phyloP scores from a whole-genome alignment of 2,113 vertebrate genomes.

The Sus scrofa region T2T-Sscrofa CM000814.6:44212501-44213000 shows the following conservation, averaged over 20 bases:
- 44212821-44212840: conserved; percentile 70
- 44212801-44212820: conserved; percentile 57
- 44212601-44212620: not conserved
- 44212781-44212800: conserved; percentile 16
- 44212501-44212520: not conserved
- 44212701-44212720: conserved; percentile 35
- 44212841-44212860: conserved; percentile 58
- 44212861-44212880: conserved; percentile 71
- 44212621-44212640: not conserved
- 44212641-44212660: not conserved
- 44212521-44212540: not conserved
- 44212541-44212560: not conserved
- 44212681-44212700: not conserved
- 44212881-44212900: not conserved
- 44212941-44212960: not conserved
- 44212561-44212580: not conserved
- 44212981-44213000: conserved; percentile 19
- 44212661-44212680: not conserved
- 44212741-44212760: conserved; percentile 44
- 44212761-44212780: conserved; percentile 38
- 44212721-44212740: not conserved
- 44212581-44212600: not conserved
- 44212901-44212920: not conserved
- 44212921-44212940: conserved; percentile 10
- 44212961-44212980: conserved; percentile 11